Evolutionary conservation across 2,888 invertebrate species (phyloP).

Genomic region (Malachius bipustulatus): DNA sequence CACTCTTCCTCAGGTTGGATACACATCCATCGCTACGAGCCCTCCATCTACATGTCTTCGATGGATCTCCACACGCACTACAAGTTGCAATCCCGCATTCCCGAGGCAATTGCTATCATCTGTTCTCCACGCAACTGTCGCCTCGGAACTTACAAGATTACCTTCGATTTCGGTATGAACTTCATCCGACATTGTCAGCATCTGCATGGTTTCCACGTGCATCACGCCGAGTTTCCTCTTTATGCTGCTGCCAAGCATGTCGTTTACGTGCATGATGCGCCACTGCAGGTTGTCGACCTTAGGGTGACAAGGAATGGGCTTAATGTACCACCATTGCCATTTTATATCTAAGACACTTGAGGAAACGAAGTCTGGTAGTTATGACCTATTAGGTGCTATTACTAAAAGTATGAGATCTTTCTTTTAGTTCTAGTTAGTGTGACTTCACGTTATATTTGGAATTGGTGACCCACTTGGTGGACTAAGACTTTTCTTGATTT

Average conservation of each 20-base stretch:
- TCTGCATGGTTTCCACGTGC: neutral
- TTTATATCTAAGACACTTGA: too few relatives aligned
- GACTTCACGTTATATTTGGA: too few relatives aligned
- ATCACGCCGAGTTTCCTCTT: neutral
- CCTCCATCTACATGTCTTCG: neutral
- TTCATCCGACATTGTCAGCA: neutral
- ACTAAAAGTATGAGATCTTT: too few relatives aligned
- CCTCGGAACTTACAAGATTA: neutral
- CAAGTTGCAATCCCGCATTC: neutral
- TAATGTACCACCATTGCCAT: too few relatives aligned
- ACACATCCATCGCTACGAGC: neutral
- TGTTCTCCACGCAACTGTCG: neutral
- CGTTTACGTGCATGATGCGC: neutral
- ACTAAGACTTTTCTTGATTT: too few relatives aligned
- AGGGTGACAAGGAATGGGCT: too few relatives aligned
- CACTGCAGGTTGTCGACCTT: neutral
- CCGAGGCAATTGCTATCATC: neutral
- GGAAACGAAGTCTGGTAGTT: too few relatives aligned
- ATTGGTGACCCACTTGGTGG: too few relatives aligned
- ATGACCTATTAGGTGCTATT: too few relatives aligned
- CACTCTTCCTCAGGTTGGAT: too few relatives aligned
- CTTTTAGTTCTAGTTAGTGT: too few relatives aligned
- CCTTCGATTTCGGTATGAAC: too few relatives aligned
- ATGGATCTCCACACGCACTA: neutral
- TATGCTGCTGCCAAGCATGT: neutral